phyloP scores from a whole-genome alignment of 2,888 invertebrate species.

The Phyllotreta striolata region DNA sequence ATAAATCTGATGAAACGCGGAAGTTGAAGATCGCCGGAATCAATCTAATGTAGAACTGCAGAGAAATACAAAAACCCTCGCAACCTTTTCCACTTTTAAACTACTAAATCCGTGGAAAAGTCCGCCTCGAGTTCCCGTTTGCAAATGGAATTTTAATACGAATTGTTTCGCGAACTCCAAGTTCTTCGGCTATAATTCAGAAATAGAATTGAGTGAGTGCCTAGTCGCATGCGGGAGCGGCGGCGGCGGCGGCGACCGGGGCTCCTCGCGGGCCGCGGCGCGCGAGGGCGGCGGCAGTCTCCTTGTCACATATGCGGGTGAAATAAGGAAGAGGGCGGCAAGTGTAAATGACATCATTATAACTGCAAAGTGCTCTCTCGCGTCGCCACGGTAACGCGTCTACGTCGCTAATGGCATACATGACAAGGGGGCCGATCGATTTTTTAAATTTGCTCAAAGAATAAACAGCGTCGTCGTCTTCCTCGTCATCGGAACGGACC shows the following conservation, averaged over 20 bases:
- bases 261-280: slow-evolving; percentile 38
- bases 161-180: slow-evolving; percentile 48
- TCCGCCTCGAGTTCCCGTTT: slow-evolving; percentile 25
- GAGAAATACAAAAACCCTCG: slow-evolving; percentile 3
- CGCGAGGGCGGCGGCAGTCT: slow-evolving; percentile 40
- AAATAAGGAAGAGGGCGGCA: slow-evolving; percentile 61
- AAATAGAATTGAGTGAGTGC: slow-evolving; percentile 41
- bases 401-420: slow-evolving; percentile 62
- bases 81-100: slow-evolving; percentile 17
- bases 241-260: slow-evolving; percentile 28
- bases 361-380: slow-evolving; percentile 63
- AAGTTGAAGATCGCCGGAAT: neutral
- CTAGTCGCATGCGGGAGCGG: slow-evolving; percentile 28
- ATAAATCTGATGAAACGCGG: too few relatives aligned
- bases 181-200: slow-evolving; percentile 47
- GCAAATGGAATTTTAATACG: slow-evolving; percentile 52
- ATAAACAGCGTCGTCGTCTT: slow-evolving; percentile 57
- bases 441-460: slow-evolving; percentile 63
- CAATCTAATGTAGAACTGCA: slow-evolving; percentile 3
- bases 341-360: slow-evolving; percentile 65
- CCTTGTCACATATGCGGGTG: slow-evolving; percentile 57
- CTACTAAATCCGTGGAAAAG: slow-evolving; percentile 20
- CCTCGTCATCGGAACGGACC: slow-evolving; percentile 35
- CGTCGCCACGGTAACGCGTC: slow-evolving; percentile 62
- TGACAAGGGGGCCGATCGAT: slow-evolving; percentile 63